These are phyloP conservation scores for Conus betulinus DNA, from an alignment of 1,140 invertebrate genomes.

Conservation along the genomic window DNA sequence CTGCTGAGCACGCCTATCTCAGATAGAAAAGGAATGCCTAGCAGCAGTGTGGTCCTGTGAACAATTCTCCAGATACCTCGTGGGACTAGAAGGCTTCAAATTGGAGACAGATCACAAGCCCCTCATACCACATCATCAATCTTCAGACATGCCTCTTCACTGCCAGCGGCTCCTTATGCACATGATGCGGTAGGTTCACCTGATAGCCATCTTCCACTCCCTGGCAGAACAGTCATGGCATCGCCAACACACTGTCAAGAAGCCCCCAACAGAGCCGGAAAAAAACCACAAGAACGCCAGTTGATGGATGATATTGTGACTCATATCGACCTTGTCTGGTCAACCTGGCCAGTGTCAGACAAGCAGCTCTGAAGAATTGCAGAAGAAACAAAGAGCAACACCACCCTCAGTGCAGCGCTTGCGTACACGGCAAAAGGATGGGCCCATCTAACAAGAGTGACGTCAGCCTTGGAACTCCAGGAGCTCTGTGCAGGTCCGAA, in stretches of 20 bases:
- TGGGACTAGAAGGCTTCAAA: not conserved
- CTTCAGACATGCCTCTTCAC: not conserved
- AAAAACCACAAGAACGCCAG: not conserved
- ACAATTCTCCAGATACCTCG: constrained; percentile 1
- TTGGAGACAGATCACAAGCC: not conserved
- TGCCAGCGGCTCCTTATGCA: not conserved
- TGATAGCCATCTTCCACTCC: not conserved
- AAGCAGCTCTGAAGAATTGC: not conserved
- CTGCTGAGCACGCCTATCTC: not conserved
- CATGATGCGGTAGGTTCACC: not conserved
- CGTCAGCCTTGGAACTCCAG: not conserved
- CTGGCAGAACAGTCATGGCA: not conserved
- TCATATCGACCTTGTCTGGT: not conserved
- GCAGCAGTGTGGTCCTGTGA: not conserved
- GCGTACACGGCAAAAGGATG: not conserved
- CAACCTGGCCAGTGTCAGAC: not conserved
- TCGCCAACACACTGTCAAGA: not conserved
- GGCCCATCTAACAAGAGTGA: constrained; percentile 9
- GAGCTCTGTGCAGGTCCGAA: not conserved
- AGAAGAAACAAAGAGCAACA: not conserved
- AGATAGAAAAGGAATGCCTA: not conserved
- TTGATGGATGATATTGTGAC: not conserved
- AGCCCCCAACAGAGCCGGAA: not conserved
- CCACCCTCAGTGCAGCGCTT: not conserved
- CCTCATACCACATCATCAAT: not conserved